Evolutionary conservation across 2,888 invertebrate genomes (phyloP), one percentile per base, ranked within the genome.

Genomic region (Polyploca ridens): DNA sequence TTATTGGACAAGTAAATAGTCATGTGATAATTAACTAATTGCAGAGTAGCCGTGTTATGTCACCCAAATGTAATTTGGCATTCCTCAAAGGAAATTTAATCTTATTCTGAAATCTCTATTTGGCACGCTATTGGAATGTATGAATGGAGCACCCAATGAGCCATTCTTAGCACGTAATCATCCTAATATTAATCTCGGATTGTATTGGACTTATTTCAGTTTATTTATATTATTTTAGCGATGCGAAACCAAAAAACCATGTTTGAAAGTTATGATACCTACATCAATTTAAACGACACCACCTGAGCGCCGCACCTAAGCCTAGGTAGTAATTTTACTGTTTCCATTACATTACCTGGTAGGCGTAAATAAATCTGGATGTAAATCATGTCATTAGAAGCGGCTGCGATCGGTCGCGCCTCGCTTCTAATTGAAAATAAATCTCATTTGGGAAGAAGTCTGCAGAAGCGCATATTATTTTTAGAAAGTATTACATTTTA

Each of bases 351-450:
- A 83, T 86, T 85, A 81, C 72, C 71, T 72, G 66, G 76, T 63
- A 71, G 73, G 76, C 74, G 84, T 85, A 85, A 88, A 86, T 87
- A 88, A 84, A 78, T 74, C 77, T 79, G 78, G 82, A 84, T 88
- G 86, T 87, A 88, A 90, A 90, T 90, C 86, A 88, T 86, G 86
- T 86, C 85, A 86, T 88, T 89, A 88, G 78, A 77, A 78, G 79
- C 78, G 77, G 72, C 82, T 78, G 83, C 84, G 79, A 86, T 84
- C 82, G 79, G 72, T 75, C 74, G 70, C 72, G 71, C 76, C 71
- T 64, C 63, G 69, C 74, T 69, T 84, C 82, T 88, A 89, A 90
- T 90, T 90, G 86, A 84, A 90, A 89, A 89, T 90, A 89, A 90
- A 89, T 89, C 83, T 84, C 82, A 88, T 90, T 89, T 87, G 79